Percentiles rank a stretch among this genome's conserved stretches.
phyloP scores from a whole-genome alignment of 2,888 invertebrate species.

The Ectropis crepuscularia region DNA sequence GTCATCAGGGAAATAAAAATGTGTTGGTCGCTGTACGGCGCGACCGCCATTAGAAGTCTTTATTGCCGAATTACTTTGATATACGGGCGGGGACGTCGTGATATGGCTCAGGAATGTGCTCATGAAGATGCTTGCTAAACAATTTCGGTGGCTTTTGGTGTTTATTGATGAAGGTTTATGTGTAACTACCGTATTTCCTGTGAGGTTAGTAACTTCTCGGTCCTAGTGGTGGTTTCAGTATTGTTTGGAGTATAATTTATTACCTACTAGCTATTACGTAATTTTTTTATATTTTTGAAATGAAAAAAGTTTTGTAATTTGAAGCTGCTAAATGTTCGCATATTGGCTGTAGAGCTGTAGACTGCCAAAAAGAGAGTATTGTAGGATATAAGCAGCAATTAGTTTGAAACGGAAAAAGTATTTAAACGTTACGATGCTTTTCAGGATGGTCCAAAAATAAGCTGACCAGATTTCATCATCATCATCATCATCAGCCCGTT shows the following conservation, averaged over 20 bases:
- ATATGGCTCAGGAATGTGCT: slow-evolving; percentile 27
- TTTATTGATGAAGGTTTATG: slow-evolving; percentile 19
- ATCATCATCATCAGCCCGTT: no score
- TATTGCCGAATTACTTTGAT: slow-evolving; percentile 36
- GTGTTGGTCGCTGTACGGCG: slow-evolving; percentile 27
- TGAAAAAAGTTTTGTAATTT: no score
- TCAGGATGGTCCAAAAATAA: no score
- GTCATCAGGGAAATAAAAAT: slow-evolving; percentile 31
- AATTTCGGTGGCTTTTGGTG: slow-evolving; percentile 16
- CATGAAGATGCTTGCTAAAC: slow-evolving; percentile 28
- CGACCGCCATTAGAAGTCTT: slow-evolving; percentile 31
- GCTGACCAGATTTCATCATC: no score
- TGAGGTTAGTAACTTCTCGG: not conserved
- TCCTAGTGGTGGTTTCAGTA: not conserved
- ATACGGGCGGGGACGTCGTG: slow-evolving; percentile 27
- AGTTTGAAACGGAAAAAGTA: no score
- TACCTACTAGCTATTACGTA: no score
- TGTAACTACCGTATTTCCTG: slow-evolving; percentile 10
- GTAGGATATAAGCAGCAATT: no score
- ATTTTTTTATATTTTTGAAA: no score
- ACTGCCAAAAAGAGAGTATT: no score
- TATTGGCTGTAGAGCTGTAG: no score
- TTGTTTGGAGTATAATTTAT: not conserved
- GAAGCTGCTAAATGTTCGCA: no score
- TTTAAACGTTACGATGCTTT: no score